Conservation (phyloP, 2,888 invertebrate species). For the Ptilodon capucinus region DNA sequence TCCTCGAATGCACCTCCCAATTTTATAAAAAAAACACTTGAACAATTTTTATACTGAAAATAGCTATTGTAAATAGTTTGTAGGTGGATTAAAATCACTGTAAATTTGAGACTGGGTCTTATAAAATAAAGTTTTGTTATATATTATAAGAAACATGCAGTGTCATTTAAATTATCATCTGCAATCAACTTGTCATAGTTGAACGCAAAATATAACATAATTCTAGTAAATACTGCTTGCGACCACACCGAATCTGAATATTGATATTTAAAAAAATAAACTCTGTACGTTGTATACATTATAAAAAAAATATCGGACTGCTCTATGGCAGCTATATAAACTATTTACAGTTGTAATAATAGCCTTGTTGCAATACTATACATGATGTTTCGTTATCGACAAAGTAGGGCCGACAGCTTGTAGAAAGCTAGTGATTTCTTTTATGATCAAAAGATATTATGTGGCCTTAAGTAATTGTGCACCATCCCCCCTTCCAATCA, state of each 20-base stretch:
- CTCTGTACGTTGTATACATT: conserved; percentile 25
- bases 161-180: neutral
- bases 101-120: too few species aligned
- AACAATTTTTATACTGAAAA: too few species aligned
- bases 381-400: conserved; percentile 25
- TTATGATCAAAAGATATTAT: conserved; percentile 36
- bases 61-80: too few species aligned
- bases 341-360: conserved; percentile 35
- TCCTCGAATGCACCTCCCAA: too few species aligned
- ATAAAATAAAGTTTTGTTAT: too few species aligned
- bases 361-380: conserved; percentile 32
- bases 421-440: conserved; percentile 25
- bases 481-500: conserved; percentile 50
- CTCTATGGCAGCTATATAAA: conserved; percentile 20
- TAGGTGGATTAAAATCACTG: too few species aligned
- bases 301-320: conserved; percentile 31
- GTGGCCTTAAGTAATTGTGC: conserved; percentile 53
- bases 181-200: too few species aligned
- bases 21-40: too few species aligned
- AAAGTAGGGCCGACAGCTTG: conserved; percentile 13
- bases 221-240: conserved; percentile 19
- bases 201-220: neutral
- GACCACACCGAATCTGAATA: conserved; percentile 7
- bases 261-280: conserved; percentile 17
- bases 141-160: too few species aligned